Base-by-base conservation (phyloP, 2,113 vertebrate genomes). In the Heterocephalus glaber region DNA sequence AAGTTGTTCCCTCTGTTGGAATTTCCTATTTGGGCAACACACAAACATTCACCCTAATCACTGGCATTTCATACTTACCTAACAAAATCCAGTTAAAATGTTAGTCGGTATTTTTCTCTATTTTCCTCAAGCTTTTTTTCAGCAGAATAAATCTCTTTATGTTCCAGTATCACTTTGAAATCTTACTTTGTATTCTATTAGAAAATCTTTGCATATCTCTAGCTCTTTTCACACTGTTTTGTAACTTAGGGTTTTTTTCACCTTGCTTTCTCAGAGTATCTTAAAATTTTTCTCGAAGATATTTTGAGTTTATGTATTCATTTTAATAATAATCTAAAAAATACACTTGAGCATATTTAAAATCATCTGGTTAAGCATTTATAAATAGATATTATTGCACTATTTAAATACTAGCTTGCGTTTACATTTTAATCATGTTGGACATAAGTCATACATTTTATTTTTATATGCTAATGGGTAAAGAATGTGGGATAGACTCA, bases 261-360 rank as follows among this genome's bases (percentile, higher is more conserved):
- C 61, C 3, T 41, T 44, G 0, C 17, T 82, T 72, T 89, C 54
- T 66, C 19, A 19, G 24, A 70, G 10, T 5, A 13, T 61, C 52
- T 95, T 77, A 7, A 24, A 95, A 79, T 91, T 85, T 8, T 91
- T 70, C 91, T 66, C 30, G 12, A 79, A 65, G 89, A 88, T 56
- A 3, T 44, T 95, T 82, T 76, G 56, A 60, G 28, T 44, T 72
- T 76, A 44, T 65, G 22, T 77, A 89, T 95, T 79, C 8, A 81
- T 72, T 88, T 74, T 5, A 72, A 28, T 81, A 63, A 77, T 44
- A 68, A 65, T 28, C 0, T 61, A 35, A 52, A 63, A 81, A 81
- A 70, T 24, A 60, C 38, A 83, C 44, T 30, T 24, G 33, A 89
- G 28, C 19, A 83, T 65, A 47, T 88, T 90, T 35, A 65, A 87